Base-by-base conservation (phyloP, 2,888 invertebrate genomes). In the Ariolimax columbianus region DNA sequence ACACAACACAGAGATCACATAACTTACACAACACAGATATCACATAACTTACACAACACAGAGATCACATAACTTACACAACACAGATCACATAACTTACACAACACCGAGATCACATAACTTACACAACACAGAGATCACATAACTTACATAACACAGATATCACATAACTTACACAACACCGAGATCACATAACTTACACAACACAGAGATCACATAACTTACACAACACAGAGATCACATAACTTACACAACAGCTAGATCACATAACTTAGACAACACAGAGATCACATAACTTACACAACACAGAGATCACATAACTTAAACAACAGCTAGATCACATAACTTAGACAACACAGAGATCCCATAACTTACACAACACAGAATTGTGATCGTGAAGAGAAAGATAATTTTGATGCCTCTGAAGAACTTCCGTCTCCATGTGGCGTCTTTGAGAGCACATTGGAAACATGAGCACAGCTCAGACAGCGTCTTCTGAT, bases 321-420 rank as follows among this genome's bases (percentile, higher is more conserved):
- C 70, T 36, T 38, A 70, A 7, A 70, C 14, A 30, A 33, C 14
- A 70, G 33, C 6, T 7, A 14, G 33, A 14, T 36, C 66, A 66
- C 11, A 23, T 33, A 36, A 70, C 70, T 9, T n/a, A 70, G 4
- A 70, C 70, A 70, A 70, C 70, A 70, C 6, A 70, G 19, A 9
- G 47, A 14, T 43, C 9, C 14, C 33, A 11, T 51, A 33, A 77
- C 77, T 77, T 51, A 78, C 78, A 63, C 78, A 63, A 19, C 78
- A 78, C 2, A 78, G 17, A 14, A 78, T 26, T 6, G 63, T 63
- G 38, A 80, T 80, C 17, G 68, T 38, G 30, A 80, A 80, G 33
- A 80, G 68, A 7, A 19, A 6, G n/a, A 80, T 9, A 4, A 66
- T 68, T 43, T 68, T 80, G 38, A 79, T 51, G 3, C 1, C 19